These are phyloP conservation scores for Drosophila stalkeri DNA, from an alignment of 2,888 invertebrate genomes.

Conservation along the genomic window DNA sequence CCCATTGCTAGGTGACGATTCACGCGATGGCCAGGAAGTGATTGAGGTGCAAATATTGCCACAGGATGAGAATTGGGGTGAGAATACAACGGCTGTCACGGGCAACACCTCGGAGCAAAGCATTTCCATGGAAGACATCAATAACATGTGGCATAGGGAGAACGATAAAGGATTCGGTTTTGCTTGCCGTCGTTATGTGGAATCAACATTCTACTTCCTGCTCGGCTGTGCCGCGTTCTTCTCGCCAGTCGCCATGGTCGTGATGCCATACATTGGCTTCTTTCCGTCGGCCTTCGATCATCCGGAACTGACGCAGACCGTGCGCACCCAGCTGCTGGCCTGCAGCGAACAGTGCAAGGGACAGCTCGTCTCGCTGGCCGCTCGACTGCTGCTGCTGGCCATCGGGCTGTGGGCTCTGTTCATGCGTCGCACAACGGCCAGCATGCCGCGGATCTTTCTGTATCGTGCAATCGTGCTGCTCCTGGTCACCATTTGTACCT, in stretches of 20 bases:
- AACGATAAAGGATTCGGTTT: conserved; percentile 90
- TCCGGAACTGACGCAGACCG: conserved; percentile 89
- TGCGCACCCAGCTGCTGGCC: conserved; percentile 89
- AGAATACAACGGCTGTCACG: conserved; percentile 98
- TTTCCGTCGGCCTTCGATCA: conserved; percentile 90
- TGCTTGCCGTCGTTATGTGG: conserved; percentile 93
- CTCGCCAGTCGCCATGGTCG: conserved; percentile 97
- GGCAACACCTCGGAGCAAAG: conserved; percentile 98
- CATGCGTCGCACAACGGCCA: conserved; percentile 92
- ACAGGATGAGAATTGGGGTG: conserved; percentile 99
- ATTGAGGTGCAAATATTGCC: conserved; percentile 98
- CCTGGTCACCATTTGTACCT: conserved; percentile 95
- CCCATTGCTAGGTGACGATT: conserved; percentile 87
- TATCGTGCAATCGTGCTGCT: conserved; percentile 95
- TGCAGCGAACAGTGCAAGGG: conserved; percentile 98
- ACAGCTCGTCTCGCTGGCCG: conserved; percentile 94
- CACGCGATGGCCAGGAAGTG: conserved; percentile 93
- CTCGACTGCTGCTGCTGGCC: conserved; percentile 94
- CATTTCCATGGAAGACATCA: conserved; percentile 95
- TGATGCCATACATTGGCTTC: conserved; percentile 95
- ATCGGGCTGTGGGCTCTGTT: conserved; percentile 97
- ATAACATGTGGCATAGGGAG: conserved; percentile 93
- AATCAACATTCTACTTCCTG: conserved; percentile 91
- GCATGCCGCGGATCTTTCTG: conserved; percentile 95
- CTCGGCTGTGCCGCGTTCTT: conserved; percentile 93